phyloP scores from a whole-genome alignment of 1,140 invertebrate genomes.

The Pogonomyrmex californicus region DNA sequence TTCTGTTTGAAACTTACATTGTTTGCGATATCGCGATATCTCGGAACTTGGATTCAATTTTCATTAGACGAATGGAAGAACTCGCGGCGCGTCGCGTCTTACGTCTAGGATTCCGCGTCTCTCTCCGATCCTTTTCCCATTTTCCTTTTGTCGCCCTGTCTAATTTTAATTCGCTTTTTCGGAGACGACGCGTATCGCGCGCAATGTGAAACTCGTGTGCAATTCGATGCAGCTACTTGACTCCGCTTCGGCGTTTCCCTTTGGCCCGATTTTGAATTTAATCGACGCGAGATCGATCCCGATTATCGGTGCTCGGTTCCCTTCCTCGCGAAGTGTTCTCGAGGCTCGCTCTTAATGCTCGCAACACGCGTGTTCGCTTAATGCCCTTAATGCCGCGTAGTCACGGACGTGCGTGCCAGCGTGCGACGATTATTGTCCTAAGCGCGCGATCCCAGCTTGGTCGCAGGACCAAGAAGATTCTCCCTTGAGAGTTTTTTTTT shows the following conservation, averaged over 20 bases:
- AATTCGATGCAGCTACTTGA: conserved; percentile 31
- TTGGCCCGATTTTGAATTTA: conserved; percentile 54
- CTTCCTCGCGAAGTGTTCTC: conserved; percentile 29
- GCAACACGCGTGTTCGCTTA: conserved; percentile 41
- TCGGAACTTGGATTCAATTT: neutral
- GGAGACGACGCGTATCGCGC: neutral
- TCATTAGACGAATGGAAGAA: neutral
- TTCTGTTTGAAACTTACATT: neutral
- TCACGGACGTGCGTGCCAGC: conserved; percentile 37
- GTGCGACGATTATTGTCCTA: conserved; percentile 11
- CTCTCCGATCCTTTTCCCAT: neutral
- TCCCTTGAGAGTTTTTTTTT: neutral
- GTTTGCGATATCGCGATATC: neutral
- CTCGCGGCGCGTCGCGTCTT: neutral
- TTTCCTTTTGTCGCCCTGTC: neutral
- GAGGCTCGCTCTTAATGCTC: conserved; percentile 40
- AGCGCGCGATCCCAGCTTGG: neutral
- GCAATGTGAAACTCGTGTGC: conserved; percentile 29
- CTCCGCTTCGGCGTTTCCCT: neutral
- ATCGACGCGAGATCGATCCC: conserved; percentile 44
- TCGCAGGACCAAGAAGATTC: neutral
- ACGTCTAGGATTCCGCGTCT: neutral
- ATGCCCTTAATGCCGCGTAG: conserved; percentile 32
- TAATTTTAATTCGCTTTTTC: neutral
- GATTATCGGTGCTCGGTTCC: conserved; percentile 39